Evolutionary conservation across 2,888 invertebrate species (phyloP), one percentile per base, ranked within the genome.

Genomic region (Neoaliturus tenellus): DNA sequence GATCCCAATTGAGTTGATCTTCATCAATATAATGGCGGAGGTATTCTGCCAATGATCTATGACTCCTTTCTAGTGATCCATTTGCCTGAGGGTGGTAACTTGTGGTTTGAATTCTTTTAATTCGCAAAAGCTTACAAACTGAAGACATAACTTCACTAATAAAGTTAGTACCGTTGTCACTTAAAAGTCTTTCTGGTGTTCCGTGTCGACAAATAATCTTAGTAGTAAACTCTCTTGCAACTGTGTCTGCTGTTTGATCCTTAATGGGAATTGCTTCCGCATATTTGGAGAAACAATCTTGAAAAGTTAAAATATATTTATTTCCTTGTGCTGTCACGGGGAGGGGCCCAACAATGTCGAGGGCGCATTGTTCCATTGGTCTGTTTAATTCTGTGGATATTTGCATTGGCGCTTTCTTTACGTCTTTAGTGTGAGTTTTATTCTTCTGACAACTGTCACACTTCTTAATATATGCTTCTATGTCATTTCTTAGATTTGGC

Each of bases 201-300:
- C 69, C 69, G n/a, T 69, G 69, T 69, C 33, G 31, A 20, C 69
- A 69, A 33, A 69, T 31, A 17, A 69, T 69, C 12, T n/a, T n/a
- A n/a, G n/a, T n/a, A n/a, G n/a, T n/a, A n/a, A n/a, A n/a, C n/a
- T 69, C 69, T 20, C 14, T 44, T 44, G 17, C 44, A 44, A 44
- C 10, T 44, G 17, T 58, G n/a, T 28, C 58, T 20, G 58, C 58
- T 58, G 44, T n/a, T 58, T 67, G 67, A n/a, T 67, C 67, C 6
- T 28, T 28, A 4, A 67, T 67, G 1, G 67, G 31, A 14, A 67
- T 67, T 17, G 31, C 28, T 67, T 67, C 31, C 2, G 67, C 6
- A 33, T 67, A 67, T 31, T 31, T 67, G 12, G 67, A 67, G 23
- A 67, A 67, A 4, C 6, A 3, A 67, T 67, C 67, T 31, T 31